Base-by-base conservation (phyloP, 2,888 invertebrate genomes). In the Pristionchus japonicus region DNA sequence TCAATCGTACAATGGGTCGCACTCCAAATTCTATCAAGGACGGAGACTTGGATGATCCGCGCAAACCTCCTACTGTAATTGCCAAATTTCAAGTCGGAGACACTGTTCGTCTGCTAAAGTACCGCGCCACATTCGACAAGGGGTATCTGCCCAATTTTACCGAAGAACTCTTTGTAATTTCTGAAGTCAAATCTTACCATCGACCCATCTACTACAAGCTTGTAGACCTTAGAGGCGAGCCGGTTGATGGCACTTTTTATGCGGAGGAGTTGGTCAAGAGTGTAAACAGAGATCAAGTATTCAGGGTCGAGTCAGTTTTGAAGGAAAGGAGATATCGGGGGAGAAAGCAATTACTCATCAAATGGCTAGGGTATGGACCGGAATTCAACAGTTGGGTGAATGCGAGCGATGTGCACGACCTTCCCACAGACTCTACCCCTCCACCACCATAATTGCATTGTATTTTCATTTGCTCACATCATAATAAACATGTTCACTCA, bases 331-430 rank as follows among this genome's bases (percentile, higher is more conserved):
- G 37, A 31, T 23, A 40, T 20, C 84, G 57, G 4, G 84, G 84
- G 3, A 84, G 61, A 40, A 57, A 61, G 52, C 37, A 84, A n/a
- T 31, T 37, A 6, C 31, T 57, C 3, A 23, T 84, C 34, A 84
- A 80, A 47, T 80, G 80, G 80, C 47, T 43, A 27, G 80, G 80
- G 1, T 80, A 80, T 47, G 27, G 27, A 0, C 27, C 23, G 0
- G 43, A 43, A 15, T 80, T 80, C 37, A 80, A 80, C 37, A 80
- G 80, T n/a, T 80, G 80, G 80, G 47, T 47, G 11, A 31, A 80
- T n/a, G 80, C 80, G 1, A 47, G n/a, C 13, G n/a, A 17, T 1
- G n/a, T 80, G n/a, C 0, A 70, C 1, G 23, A 57, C 20, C 23
- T 23, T 57, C 17, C n/a, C n/a, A n/a, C n/a, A n/a, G n/a, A 23